Conservation (phyloP, 2,113 vertebrate genomes). For the Caranx ignobilis region DNA sequence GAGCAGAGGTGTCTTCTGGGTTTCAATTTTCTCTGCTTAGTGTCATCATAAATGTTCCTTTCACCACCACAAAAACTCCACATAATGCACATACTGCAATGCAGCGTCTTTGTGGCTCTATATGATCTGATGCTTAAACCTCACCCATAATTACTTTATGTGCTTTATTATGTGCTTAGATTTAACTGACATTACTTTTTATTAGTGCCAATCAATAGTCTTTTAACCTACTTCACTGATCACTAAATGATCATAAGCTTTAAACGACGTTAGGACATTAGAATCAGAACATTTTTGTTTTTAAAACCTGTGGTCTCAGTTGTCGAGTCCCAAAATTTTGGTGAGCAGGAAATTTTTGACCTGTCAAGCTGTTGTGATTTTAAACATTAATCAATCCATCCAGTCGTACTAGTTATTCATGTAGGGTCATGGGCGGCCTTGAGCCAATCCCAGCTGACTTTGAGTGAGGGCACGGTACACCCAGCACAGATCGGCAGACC, state of each 20-base stretch:
- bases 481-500: no score
- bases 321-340: background rate
- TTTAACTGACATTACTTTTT: background rate
- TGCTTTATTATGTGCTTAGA: background rate
- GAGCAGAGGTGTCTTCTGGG: slow-evolving; percentile 34
- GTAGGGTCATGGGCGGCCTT: no score
- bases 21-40: slow-evolving; percentile 17
- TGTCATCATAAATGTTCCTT: slow-evolving; percentile 27
- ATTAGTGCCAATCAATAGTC: background rate
- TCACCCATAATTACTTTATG: background rate
- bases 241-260: background rate
- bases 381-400: background rate
- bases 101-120: background rate
- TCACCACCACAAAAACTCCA: background rate
- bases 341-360: background rate
- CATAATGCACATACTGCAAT: background rate
- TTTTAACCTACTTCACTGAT: background rate
- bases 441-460: no score
- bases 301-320: background rate
- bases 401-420: no score
- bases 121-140: background rate
- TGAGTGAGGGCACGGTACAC: no score
- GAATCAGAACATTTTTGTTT: background rate
- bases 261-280: background rate
- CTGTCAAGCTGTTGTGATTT: background rate